These are phyloP conservation scores for Myrmecobius fasciatus DNA, from an alignment of 2,113 vertebrate species.

Conservation along the genomic window DNA sequence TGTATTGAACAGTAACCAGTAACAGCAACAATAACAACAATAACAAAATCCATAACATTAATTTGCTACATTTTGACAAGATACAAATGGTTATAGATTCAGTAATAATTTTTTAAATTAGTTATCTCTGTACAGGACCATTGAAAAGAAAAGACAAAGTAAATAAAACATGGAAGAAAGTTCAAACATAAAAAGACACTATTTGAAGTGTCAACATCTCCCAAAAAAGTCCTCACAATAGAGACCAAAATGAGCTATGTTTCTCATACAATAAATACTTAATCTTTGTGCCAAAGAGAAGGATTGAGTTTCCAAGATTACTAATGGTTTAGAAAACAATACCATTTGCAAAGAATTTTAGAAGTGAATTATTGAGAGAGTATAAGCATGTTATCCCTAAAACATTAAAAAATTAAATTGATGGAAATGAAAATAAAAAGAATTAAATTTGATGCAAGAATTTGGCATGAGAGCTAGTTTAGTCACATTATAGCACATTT, in stretches of 20 bases:
- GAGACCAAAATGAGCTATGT: background rate
- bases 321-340: background rate
- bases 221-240: background rate
- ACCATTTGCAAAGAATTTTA: background rate
- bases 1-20: background rate
- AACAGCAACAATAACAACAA: background rate
- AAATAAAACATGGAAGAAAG: background rate
- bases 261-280: background rate
- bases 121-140: background rate
- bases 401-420: background rate
- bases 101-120: background rate
- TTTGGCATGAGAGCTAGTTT: background rate
- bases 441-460: background rate
- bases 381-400: background rate
- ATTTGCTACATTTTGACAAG: background rate
- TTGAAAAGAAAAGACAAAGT: background rate
- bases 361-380: background rate
- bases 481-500: background rate
- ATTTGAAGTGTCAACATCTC: background rate
- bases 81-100: background rate
- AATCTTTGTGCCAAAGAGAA: background rate
- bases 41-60: background rate
- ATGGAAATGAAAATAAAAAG: background rate
- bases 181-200: background rate
- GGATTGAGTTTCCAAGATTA: background rate